Evolutionary conservation across 2,888 invertebrate genomes (phyloP).

Genomic region (Rhagophthalmus giganteus): DNA sequence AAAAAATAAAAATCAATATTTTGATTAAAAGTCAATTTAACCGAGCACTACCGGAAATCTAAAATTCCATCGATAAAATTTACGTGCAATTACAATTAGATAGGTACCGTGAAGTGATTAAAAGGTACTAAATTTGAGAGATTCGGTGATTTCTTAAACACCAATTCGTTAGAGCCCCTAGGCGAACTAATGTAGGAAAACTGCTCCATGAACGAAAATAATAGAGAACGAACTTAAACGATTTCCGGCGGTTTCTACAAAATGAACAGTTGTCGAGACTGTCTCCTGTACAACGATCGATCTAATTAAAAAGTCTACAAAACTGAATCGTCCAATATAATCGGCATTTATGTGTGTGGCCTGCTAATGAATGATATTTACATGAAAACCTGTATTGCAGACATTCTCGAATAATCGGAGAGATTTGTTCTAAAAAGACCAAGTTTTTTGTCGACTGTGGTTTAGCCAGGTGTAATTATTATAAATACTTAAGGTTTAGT

Average conservation of each 20-base stretch:
- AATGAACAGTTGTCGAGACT: background rate
- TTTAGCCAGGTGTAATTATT: background rate
- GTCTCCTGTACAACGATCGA: background rate
- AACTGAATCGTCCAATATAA: background rate
- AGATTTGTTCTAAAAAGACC: background rate
- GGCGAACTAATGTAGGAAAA: conserved; percentile 14
- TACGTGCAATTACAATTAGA: background rate
- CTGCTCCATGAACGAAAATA: conserved; percentile 17
- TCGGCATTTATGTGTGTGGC: background rate
- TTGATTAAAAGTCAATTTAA: no score
- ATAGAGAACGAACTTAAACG: conserved; percentile 13
- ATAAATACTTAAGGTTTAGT: no score
- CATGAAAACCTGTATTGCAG: background rate
- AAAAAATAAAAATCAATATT: no score
- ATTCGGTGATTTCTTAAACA: conserved; percentile 9
- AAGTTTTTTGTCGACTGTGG: background rate
- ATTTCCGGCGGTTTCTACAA: conserved; percentile 17
- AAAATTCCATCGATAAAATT: no score
- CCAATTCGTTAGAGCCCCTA: conserved; percentile 10
- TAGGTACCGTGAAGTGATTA: background rate
- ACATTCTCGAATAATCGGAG: background rate
- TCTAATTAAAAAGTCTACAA: background rate
- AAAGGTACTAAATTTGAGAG: conserved; percentile 6
- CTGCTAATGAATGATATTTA: background rate
- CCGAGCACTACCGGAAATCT: no score